Base-by-base conservation (phyloP, 2,113 vertebrate genomes). In the Cephalopterus ornatus region DNA sequence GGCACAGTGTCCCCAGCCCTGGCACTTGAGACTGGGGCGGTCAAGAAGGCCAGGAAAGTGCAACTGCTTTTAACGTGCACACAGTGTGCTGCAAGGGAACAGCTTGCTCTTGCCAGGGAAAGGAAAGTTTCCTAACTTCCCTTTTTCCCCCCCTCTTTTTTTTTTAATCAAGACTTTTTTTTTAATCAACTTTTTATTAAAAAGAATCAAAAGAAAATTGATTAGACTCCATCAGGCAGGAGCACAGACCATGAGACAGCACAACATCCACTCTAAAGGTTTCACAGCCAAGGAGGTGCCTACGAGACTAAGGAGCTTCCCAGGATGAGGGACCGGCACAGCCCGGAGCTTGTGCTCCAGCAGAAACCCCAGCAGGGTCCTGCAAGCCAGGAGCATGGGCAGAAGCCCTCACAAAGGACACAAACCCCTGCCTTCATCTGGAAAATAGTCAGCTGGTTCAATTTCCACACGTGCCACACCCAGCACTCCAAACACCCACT, bases 401-500 rank as follows among this genome's bases (percentile, higher is more conserved):
- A 89, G 9, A 27, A 73, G 47, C 23, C 16, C 67, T 63, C 62
- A 41, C 3, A 37, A 58, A 66, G 70, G 65, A 47, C 50, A 71
- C 44, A 35, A 52, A 52, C 27, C 71, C 83, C 62, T 22, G 32
- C 63, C 33, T 83, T 58, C 2, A 0, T 9, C 37, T 50, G 42
- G 39, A 77, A 65, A 77, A 67, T 26, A 24, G 20, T 30, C 53
- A 66, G 50, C 35, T 56, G 55, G 6, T 92, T 77, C 21, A 55
- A 74, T 58, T 91, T 46, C 75, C 50, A 88, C 67, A 24, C 1
- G 0, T 24, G 70, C 46, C 79, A 13, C 90, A 75, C 35, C 33
- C 80, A 65, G 49, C 17, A 39, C 11, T 46, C 53, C 0, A 0
- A 44, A 21, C 8, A 11, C 42, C 81, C 3, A 4, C 23, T 3